Percentiles rank a stretch among this genome's conserved stretches.
phyloP scores from a whole-genome alignment of 2,797 vertebrate species.

The Alectoris magna region DNA sequence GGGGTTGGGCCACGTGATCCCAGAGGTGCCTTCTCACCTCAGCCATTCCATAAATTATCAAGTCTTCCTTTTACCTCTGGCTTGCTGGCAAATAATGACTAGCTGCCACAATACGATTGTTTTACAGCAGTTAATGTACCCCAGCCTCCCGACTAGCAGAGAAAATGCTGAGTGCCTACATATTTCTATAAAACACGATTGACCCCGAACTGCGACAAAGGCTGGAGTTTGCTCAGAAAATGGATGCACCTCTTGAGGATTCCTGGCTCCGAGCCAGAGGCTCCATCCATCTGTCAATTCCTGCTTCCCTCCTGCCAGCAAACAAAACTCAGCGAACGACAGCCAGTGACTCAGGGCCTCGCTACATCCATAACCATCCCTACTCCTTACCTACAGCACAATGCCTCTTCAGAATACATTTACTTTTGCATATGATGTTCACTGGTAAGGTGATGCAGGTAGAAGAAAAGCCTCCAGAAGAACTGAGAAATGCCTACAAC shows the following conservation, averaged over 20 bases:
- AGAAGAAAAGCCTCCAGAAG: background rate
- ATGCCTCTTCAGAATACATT: background rate
- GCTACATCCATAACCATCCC: background rate
- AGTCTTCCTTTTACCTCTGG: background rate
- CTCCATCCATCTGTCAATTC: conserved; percentile 48
- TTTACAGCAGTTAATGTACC: background rate
- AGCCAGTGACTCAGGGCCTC: background rate
- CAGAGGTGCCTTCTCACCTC: background rate
- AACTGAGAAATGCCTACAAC: background rate
- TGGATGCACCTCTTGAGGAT: conserved; percentile 35
- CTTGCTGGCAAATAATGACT: background rate
- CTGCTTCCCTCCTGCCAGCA: background rate
- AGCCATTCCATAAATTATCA: background rate
- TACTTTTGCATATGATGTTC: background rate
- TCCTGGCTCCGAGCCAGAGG: conserved; percentile 42
- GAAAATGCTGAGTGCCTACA: background rate
- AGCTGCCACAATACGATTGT: background rate
- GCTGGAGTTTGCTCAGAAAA: conserved; percentile 14
- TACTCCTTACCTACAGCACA: background rate
- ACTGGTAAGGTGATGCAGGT: background rate
- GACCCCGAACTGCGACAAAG: background rate
- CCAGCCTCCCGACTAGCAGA: background rate
- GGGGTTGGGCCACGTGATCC: background rate
- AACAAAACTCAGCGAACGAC: conserved; percentile 22
- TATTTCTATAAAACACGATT: background rate